phyloP scores from a whole-genome alignment of 2,888 invertebrate species.

The Dicyrtomina minuta region DNA sequence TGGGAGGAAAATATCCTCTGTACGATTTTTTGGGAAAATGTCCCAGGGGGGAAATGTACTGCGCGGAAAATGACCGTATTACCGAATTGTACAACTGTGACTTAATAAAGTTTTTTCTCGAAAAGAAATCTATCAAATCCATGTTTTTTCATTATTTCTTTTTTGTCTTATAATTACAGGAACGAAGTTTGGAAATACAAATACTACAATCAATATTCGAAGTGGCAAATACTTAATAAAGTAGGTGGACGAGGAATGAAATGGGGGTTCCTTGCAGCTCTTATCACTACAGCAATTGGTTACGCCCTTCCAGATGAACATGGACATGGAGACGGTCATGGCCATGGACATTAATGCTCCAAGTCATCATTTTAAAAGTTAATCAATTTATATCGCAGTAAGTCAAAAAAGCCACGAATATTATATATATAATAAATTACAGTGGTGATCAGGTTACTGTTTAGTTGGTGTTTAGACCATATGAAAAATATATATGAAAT shows the following conservation, averaged over 20 bases:
- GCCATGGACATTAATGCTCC: slow-evolving; percentile 56
- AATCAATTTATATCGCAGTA: background rate
- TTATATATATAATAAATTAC: too few species aligned
- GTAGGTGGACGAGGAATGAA: slow-evolving; percentile 67
- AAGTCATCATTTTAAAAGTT: background rate
- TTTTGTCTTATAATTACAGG: slow-evolving; percentile 57
- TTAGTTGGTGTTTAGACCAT: too few species aligned
- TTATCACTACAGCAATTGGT: slow-evolving; percentile 60
- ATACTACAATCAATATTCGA: background rate
- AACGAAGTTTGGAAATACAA: slow-evolving; percentile 82
- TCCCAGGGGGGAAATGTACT: too few species aligned
- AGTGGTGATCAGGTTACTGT: too few species aligned
- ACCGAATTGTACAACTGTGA: slow-evolving; percentile 12
- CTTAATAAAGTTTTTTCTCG: too few species aligned
- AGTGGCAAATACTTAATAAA: slow-evolving; percentile 22
- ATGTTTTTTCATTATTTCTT: background rate
- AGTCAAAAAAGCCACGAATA: too few species aligned
- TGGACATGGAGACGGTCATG: slow-evolving; percentile 58
- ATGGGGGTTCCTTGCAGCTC: slow-evolving; percentile 64
- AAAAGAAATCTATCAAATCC: background rate
- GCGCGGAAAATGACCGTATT: too few species aligned
- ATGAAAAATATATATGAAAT: too few species aligned
- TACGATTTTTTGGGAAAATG: too few species aligned
- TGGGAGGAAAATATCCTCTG: too few species aligned
- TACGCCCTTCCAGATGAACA: slow-evolving; percentile 55